Evolutionary conservation across 1,140 invertebrate species (phyloP), one percentile per base, ranked within the genome.

Genomic region (Uloborus diversus): DNA sequence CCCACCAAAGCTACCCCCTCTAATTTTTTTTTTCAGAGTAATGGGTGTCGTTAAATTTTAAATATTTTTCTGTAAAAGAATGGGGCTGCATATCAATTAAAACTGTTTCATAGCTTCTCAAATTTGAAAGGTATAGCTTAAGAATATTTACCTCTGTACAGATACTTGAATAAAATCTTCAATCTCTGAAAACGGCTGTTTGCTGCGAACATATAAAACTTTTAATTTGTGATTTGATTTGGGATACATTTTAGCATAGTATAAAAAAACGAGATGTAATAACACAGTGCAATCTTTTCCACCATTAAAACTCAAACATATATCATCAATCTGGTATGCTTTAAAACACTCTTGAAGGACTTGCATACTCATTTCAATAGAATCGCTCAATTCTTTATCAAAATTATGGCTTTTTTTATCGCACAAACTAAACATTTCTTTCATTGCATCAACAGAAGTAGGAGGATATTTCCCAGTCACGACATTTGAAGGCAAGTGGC

Each of bases 221-320:
- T 91, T 90, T n/a, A 94, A 68, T 37, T 57, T 42, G 17, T 14
- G 30, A 37, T 86, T 79, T 82, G 88, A 3, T 78, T 70, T 79
- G 56, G 86, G 85, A 81, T 86, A 88, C 64, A 89, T 89, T 78
- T 79, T 84, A 84, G 76, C 90, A 37, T 92, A 85, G 25, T 94
- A 86, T 7, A 90, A 89, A 83, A 92, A 87, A 28, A 90, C 88
- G 30, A 98, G 85, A 87, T 98, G 94, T 66, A 98, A 87, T 20
- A 98, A 88, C 1, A 93, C 94, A 2, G 95, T 97, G 85, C 97
- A 99, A 88, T 99, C 97, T 88, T 99, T 99, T 7, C 97, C 97
- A 30, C 97, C 97, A 87, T 99, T 99, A 84, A 98, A 99, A 70
- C 94, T 94, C 35, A 99, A 84, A 84, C 95, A 95, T 56, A 96